phyloP scores from a whole-genome alignment of 64 coral and sea anemone species.

The Porites lutea region DNA sequence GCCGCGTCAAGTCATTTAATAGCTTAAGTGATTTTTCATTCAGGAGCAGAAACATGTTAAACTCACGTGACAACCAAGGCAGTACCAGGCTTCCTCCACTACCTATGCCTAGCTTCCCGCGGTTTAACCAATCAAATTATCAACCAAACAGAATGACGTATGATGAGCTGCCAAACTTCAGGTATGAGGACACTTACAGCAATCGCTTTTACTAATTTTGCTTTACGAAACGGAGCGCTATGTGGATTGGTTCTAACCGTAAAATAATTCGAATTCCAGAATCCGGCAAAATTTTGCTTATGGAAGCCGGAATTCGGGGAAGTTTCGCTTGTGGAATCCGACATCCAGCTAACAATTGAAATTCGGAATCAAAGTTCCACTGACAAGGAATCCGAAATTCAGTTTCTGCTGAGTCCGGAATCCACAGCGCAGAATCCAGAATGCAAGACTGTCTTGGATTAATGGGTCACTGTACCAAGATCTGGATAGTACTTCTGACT shows the following conservation, averaged over 20 bases:
- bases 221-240: background rate
- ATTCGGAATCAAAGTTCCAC: no score
- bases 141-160: slow-evolving; percentile 88
- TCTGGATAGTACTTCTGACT: no score
- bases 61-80: slow-evolving; percentile 56
- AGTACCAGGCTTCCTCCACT: slow-evolving; percentile 91
- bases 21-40: background rate
- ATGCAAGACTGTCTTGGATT: no score
- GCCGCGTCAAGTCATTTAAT: background rate
- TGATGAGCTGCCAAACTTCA: slow-evolving; percentile 77
- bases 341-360: no score
- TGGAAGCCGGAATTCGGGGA: no score
- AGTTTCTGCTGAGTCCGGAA: no score
- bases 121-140: slow-evolving; percentile 77
- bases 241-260: background rate
- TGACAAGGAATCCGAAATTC: no score
- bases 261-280: no score
- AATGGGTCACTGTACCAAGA: no score
- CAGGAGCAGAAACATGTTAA: slow-evolving; percentile 65
- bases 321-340: no score
- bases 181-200: slow-evolving; percentile 40
- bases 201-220: background rate
- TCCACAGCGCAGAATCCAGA: no score
- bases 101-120: slow-evolving; percentile 81
- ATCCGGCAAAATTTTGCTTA: no score